Percentiles rank a stretch among this genome's conserved stretches.
These are phyloP conservation scores for Mellivora capensis DNA, from an alignment of 2,113 vertebrate genomes.

Conservation along the genomic window DNA sequence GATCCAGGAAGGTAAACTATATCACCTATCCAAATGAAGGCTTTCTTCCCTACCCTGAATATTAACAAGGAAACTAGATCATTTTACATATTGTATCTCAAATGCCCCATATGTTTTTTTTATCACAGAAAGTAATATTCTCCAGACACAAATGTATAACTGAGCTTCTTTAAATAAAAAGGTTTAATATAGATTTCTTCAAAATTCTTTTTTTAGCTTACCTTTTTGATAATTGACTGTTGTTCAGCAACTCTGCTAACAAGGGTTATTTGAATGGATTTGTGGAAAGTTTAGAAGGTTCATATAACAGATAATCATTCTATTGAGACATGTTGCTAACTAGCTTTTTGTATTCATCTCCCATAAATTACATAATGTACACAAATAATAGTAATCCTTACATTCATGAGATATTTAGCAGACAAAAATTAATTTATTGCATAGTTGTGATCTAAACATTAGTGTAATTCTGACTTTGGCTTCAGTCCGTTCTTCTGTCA, in stretches of 20 bases:
- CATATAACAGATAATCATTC: neutral
- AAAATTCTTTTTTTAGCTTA: constrained; percentile 13
- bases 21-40: neutral
- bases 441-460: neutral
- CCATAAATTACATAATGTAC: neutral
- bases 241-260: constrained; percentile 22
- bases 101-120: neutral
- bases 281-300: neutral
- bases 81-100: neutral
- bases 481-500: neutral
- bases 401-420: neutral
- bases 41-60: neutral
- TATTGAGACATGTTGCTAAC: neutral
- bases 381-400: neutral
- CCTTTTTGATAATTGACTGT: constrained; percentile 28
- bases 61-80: neutral
- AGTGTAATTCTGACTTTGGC: neutral
- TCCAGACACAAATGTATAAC: neutral
- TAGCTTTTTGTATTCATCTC: neutral
- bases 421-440: neutral
- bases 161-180: constrained; percentile 37
- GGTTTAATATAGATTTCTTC: neutral
- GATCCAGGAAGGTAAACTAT: neutral
- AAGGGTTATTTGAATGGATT: neutral
- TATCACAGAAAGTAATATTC: neutral